phyloP scores from a whole-genome alignment of 1,140 invertebrate species.

The Anoplolepis gracilipes region DNA sequence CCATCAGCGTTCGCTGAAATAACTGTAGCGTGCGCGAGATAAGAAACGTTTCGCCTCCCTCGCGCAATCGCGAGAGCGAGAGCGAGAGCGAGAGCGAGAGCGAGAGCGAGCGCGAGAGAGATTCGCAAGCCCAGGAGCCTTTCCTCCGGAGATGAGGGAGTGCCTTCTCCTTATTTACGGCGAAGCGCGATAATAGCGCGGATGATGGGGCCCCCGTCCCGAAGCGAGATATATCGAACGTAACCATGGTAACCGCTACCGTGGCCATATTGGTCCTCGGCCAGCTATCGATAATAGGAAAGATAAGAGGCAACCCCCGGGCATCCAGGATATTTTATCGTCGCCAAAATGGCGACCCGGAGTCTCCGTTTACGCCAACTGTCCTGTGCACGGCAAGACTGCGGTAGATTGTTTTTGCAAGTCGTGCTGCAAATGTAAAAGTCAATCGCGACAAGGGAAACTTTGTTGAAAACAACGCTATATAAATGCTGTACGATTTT shows the following conservation, averaged over 20 bases:
- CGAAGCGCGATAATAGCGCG: constrained; percentile 83
- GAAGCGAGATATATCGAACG: constrained; percentile 69
- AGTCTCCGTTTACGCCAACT: constrained; percentile 54
- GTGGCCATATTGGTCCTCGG: constrained; percentile 83
- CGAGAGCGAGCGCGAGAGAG: too few species aligned
- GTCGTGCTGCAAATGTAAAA: not conserved
- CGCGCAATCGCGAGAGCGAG: not conserved
- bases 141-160: constrained; percentile 68
- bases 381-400: constrained; percentile 1
- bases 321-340: constrained; percentile 74
- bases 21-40: constrained; percentile 12
- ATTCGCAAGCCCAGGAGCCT: not conserved
- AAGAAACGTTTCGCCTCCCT: not conserved
- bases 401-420: not conserved
- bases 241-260: constrained; percentile 78
- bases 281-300: constrained; percentile 86
- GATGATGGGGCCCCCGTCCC: constrained; percentile 82
- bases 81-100: not conserved
- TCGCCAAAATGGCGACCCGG: constrained; percentile 74
- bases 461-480: not conserved
- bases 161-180: constrained; percentile 81
- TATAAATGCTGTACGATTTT: too few species aligned
- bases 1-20: constrained; percentile 27
- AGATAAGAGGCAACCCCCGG: constrained; percentile 81
- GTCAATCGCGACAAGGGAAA: not conserved